Conservation (phyloP, 2,888 invertebrate species). For the Anticlea derivata region DNA sequence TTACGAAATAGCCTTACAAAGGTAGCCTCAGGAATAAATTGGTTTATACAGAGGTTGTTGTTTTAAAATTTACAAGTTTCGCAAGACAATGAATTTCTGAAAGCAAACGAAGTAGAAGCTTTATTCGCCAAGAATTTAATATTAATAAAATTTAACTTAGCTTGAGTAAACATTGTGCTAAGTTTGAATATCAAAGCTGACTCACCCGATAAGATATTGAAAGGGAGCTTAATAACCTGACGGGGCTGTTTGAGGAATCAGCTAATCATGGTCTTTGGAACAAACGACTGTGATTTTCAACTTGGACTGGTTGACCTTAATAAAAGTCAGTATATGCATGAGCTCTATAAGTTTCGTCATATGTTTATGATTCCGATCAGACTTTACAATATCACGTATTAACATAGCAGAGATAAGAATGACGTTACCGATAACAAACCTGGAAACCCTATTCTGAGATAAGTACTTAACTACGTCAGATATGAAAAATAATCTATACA, state of each 20-base stretch:
- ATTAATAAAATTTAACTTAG: constrained; percentile 24
- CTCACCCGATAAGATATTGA: constrained; percentile 21
- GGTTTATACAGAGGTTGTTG: not conserved
- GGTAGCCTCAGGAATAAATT: constrained; percentile 1
- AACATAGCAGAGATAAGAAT: constrained; percentile 1
- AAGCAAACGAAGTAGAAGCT: constrained; percentile 21
- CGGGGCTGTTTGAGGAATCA: not conserved
- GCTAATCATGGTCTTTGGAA: constrained; percentile 17
- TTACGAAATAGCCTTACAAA: not conserved
- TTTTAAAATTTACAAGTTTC: constrained; percentile 20
- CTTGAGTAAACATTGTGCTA: constrained; percentile 18
- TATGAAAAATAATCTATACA: constrained; percentile 4
- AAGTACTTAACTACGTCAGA: not conserved
- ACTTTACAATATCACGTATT: not conserved
- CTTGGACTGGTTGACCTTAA: constrained; percentile 5
- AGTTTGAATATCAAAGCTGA: constrained; percentile 23
- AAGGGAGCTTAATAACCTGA: constrained; percentile 10
- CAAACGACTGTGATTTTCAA: constrained; percentile 11
- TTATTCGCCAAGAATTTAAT: constrained; percentile 16
- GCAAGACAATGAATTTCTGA: constrained; percentile 17
- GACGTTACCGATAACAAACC: constrained; percentile 2
- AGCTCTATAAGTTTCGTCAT: not conserved
- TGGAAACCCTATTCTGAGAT: not conserved
- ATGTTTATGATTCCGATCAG: not conserved
- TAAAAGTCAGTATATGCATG: not conserved